A percentile compares a stretch with the other conserved stretches of the same genome.
phyloP scores from a whole-genome alignment of 1,140 invertebrate genomes.

The Drosophila serrata region DNA sequence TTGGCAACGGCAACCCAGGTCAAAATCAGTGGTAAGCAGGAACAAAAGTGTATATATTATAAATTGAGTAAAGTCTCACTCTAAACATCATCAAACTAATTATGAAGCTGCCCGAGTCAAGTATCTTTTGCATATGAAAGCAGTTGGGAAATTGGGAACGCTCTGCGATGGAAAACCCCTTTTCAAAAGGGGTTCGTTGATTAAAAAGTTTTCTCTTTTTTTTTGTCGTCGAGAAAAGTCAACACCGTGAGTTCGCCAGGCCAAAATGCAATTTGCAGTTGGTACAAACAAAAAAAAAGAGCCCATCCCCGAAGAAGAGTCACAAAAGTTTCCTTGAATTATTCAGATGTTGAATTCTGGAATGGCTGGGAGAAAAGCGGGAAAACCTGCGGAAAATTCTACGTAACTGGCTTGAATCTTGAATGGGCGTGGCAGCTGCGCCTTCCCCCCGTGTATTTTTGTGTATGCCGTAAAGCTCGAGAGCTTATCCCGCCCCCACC shows the following conservation, averaged over 20 bases:
- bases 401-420: slow-evolving; percentile 19
- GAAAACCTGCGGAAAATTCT: neutral
- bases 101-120: slow-evolving; percentile 50
- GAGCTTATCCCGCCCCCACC: slow-evolving; percentile 25
- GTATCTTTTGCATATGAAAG: slow-evolving; percentile 80
- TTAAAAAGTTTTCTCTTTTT: slow-evolving; percentile 33
- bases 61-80: neutral
- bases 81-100: slow-evolving; percentile 73
- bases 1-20: slow-evolving; percentile 40
- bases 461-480: slow-evolving; percentile 42
- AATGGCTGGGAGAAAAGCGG: slow-evolving; percentile 4
- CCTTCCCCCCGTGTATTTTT: slow-evolving; percentile 22
- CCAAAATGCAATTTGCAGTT: slow-evolving; percentile 77
- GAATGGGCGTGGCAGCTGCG: slow-evolving; percentile 35
- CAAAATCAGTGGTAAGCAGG: slow-evolving; percentile 2
- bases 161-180: slow-evolving; percentile 11
- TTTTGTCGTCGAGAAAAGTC: slow-evolving; percentile 27
- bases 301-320: slow-evolving; percentile 31
- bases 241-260: slow-evolving; percentile 49
- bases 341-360: slow-evolving; percentile 47
- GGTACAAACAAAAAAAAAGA: no score
- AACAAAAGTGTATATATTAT: neutral
- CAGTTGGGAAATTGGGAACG: slow-evolving; percentile 72
- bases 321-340: slow-evolving; percentile 53
- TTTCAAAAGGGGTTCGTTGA: slow-evolving; percentile 17